Evolutionary conservation across 2,797 vertebrate species (phyloP).

Genomic region (Myripristis jacobus): DNA sequence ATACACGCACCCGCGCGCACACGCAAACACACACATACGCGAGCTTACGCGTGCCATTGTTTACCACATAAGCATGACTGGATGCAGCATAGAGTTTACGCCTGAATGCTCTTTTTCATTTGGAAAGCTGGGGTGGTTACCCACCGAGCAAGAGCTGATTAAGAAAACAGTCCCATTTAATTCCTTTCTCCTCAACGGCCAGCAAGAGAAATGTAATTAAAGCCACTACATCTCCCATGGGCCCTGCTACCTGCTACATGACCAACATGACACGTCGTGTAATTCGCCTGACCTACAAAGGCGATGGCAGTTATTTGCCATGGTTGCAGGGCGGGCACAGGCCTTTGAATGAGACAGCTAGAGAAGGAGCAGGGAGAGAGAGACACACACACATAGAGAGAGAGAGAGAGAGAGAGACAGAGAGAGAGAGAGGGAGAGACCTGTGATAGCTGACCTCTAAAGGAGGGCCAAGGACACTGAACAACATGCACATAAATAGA

Average conservation of each 20-base stretch:
- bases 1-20: neutral
- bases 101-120: conserved; percentile 84
- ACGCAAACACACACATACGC: conserved; percentile 32
- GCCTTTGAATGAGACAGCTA: conserved; percentile 50
- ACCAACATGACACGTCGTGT: conserved; percentile 81
- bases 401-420: neutral
- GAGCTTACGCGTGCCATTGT: conserved; percentile 65
- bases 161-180: conserved; percentile 84
- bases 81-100: conserved; percentile 77
- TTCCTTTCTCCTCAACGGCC: conserved; percentile 82
- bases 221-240: conserved; percentile 81
- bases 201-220: conserved; percentile 86
- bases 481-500: conserved; percentile 42
- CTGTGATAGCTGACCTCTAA: conserved; percentile 51
- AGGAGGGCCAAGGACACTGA: conserved; percentile 56
- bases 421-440: conserved; percentile 6
- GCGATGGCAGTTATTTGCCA: conserved; percentile 60
- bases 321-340: conserved; percentile 47
- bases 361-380: conserved; percentile 19
- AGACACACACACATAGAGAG: neutral
- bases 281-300: conserved; percentile 80
- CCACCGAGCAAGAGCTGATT: conserved; percentile 81
- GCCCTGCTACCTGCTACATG: conserved; percentile 79
- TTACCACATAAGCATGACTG: conserved; percentile 79
- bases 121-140: conserved; percentile 80